These are phyloP conservation scores for Vanacampus margaritifer DNA, from an alignment of 2,113 vertebrate species.

Conservation along the genomic window DNA sequence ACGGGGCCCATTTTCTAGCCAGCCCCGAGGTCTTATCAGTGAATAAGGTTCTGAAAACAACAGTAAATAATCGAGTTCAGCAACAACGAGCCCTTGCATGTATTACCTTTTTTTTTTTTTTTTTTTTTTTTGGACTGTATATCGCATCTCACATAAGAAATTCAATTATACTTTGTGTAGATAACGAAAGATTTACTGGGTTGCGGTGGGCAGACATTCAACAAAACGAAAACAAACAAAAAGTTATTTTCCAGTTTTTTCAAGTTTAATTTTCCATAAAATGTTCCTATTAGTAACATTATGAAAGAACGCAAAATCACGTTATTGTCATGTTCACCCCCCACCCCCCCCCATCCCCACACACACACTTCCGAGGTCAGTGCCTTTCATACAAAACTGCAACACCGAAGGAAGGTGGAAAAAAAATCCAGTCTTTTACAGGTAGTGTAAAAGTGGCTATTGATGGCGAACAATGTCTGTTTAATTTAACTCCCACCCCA, in stretches of 20 bases:
- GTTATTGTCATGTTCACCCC: background rate
- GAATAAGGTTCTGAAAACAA: constrained; percentile 16
- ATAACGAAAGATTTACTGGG: too few species aligned
- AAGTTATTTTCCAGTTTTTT: too few species aligned
- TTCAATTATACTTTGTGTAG: too few species aligned
- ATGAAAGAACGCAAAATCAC: too few species aligned
- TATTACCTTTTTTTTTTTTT: background rate
- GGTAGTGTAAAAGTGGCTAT: background rate
- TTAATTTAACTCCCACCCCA: constrained; percentile 54
- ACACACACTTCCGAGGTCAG: background rate
- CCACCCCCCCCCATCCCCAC: too few species aligned
- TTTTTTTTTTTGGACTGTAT: background rate
- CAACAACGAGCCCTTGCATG: background rate
- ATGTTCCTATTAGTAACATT: too few species aligned
- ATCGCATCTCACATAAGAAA: too few species aligned
- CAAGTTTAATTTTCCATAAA: too few species aligned
- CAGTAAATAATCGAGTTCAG: constrained; percentile 15
- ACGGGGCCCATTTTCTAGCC: constrained; percentile 15
- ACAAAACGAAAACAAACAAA: too few species aligned
- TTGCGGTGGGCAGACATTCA: too few species aligned
- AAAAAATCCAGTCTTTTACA: background rate
- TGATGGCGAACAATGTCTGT: constrained; percentile 25
- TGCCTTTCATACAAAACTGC: background rate
- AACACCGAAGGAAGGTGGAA: background rate
- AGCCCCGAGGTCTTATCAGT: constrained; percentile 13